phyloP scores from a whole-genome alignment of 2,888 invertebrate species.

The Strigamia transsilvanica region DNA sequence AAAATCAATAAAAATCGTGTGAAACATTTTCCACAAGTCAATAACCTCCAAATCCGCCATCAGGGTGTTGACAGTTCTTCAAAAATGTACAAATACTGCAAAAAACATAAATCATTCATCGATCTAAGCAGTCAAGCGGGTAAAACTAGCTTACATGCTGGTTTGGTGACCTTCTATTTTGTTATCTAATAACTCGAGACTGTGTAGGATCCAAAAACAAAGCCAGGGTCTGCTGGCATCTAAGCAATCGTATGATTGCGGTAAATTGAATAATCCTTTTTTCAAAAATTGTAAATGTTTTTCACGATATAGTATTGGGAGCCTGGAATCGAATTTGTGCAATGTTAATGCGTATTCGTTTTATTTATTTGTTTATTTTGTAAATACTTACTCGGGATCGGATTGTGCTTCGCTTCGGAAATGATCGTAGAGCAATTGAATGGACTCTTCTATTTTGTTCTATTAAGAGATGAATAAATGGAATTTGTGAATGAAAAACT shows the following conservation, averaged over 20 bases:
- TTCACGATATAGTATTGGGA: slow-evolving; percentile 30
- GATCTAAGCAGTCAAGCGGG: not conserved
- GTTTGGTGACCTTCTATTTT: slow-evolving; percentile 68
- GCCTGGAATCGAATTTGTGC: not conserved
- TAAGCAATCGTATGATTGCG: slow-evolving; percentile 69
- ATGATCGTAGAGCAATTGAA: not conserved
- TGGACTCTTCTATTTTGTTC: not conserved
- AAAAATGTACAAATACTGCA: slow-evolving; percentile 53
- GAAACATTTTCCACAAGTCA: not conserved
- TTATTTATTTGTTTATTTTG: not conserved
- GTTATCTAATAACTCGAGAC: slow-evolving; percentile 79
- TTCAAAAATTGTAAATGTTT: slow-evolving; percentile 52
- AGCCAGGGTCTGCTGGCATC: slow-evolving; percentile 98
- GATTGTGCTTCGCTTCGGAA: slow-evolving; percentile 3
- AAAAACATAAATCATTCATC: not conserved
- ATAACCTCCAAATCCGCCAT: slow-evolving; percentile 77
- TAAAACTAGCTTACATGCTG: not conserved
- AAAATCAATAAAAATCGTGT: not conserved
- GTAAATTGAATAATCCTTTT: slow-evolving; percentile 43
- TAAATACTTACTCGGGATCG: not conserved
- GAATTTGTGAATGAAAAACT: not conserved
- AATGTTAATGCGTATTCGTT: too few species aligned
- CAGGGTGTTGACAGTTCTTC: slow-evolving; percentile 75
- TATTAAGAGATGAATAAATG: not conserved
- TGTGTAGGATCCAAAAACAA: slow-evolving; percentile 95